phyloP scores from a whole-genome alignment of 2,797 vertebrate genomes.

The Parambassis ranga region DNA sequence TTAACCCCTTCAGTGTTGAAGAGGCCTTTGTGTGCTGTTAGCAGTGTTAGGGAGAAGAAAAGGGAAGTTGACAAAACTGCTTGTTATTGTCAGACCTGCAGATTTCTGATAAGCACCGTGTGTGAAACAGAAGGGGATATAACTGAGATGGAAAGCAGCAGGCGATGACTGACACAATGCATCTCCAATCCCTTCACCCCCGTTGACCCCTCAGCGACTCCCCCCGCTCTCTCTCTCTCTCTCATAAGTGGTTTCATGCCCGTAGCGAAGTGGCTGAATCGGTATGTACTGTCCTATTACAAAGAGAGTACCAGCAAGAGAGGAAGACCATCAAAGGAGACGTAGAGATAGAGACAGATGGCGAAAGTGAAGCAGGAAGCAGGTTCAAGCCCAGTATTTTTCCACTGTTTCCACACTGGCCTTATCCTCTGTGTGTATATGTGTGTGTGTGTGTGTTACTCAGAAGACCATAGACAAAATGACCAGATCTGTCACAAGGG shows the following conservation, averaged over 20 bases:
- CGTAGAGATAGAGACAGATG: not conserved
- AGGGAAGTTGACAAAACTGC: slow-evolving; percentile 2
- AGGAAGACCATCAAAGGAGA: slow-evolving; percentile 29
- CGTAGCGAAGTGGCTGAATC: slow-evolving; percentile 1
- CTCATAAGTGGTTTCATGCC: slow-evolving; percentile 18
- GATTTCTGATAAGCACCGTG: slow-evolving; percentile 49
- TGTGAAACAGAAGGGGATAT: not conserved
- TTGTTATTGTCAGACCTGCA: slow-evolving; percentile 47
- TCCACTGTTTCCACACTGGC: slow-evolving; percentile 11
- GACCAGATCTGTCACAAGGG: slow-evolving; percentile 20
- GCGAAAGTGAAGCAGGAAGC: slow-evolving; percentile 36
- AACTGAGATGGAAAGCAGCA: slow-evolving; percentile 49
- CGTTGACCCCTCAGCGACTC: slow-evolving; percentile 25
- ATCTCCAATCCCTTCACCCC: slow-evolving; percentile 23
- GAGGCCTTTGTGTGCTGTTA: not conserved
- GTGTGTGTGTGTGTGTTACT: slow-evolving; percentile 1
- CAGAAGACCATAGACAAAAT: slow-evolving; percentile 24
- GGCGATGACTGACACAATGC: slow-evolving; percentile 43
- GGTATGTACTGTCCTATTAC: not conserved
- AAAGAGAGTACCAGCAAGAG: not conserved
- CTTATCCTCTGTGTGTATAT: not conserved
- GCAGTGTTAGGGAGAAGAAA: not conserved
- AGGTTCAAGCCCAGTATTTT: slow-evolving; percentile 35
- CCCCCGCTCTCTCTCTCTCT: not conserved
- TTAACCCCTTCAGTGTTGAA: slow-evolving; percentile 32